These are phyloP conservation scores for Vidua chalybeata DNA, from an alignment of 2,113 vertebrate species.

Conservation along the genomic window DNA sequence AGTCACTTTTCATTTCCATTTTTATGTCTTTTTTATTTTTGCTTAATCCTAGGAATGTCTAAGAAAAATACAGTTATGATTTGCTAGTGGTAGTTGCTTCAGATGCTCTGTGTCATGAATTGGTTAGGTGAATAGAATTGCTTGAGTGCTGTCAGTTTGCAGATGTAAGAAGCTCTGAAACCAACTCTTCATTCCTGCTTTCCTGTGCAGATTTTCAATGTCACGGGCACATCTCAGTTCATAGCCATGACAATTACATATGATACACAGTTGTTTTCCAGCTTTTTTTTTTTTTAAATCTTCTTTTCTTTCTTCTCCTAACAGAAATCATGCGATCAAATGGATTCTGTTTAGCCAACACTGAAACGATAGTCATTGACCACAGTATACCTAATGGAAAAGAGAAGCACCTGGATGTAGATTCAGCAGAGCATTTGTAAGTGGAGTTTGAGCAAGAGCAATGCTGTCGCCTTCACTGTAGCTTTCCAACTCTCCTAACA, in stretches of 20 bases:
- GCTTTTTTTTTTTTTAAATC: neutral
- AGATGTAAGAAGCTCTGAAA: neutral
- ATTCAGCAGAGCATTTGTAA: slow-evolving; percentile 86
- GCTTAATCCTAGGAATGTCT: neutral
- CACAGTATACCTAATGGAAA: slow-evolving; percentile 85
- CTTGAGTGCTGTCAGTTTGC: neutral
- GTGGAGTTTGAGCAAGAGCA: slow-evolving; percentile 24
- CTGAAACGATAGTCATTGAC: slow-evolving; percentile 95
- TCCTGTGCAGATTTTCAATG: neutral
- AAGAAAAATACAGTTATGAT: neutral
- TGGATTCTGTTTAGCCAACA: slow-evolving; percentile 97
- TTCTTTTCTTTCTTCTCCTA: neutral
- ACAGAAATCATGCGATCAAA: slow-evolving; percentile 98
- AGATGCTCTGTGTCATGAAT: neutral
- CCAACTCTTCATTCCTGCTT: neutral
- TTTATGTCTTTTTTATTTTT: neutral
- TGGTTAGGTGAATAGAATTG: neutral
- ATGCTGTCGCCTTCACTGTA: neutral
- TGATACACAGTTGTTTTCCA: neutral
- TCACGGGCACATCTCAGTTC: neutral
- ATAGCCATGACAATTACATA: neutral
- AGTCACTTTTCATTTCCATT: neutral
- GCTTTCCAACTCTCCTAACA: neutral
- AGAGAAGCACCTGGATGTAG: slow-evolving; percentile 85
- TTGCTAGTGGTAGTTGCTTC: neutral